Conservation (phyloP, 2,888 invertebrate genomes). For the Ctena decussata region DNA sequence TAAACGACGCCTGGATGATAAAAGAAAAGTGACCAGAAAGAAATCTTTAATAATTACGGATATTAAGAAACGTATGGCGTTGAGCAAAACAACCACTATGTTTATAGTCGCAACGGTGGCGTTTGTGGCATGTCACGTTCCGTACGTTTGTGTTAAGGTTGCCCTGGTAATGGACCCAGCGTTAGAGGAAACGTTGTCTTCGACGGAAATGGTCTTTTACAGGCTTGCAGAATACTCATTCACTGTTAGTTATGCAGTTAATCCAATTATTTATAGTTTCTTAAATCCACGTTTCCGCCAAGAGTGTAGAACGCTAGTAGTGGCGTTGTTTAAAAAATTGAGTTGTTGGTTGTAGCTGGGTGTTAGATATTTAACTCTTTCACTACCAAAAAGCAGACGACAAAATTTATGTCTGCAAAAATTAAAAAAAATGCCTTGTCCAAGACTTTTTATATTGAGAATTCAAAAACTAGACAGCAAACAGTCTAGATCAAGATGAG, state of each 20-base stretch:
- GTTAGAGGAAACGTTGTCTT: slow-evolving; percentile 14
- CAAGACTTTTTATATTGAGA: no score
- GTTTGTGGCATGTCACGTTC: slow-evolving; percentile 56
- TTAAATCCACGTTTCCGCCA: slow-evolving; percentile 56
- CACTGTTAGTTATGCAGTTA: slow-evolving; percentile 54
- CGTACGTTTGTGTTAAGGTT: slow-evolving; percentile 50
- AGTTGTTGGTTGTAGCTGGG: background rate
- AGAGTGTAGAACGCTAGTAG: slow-evolving; percentile 39
- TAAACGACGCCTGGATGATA: background rate
- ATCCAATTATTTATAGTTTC: slow-evolving; percentile 64
- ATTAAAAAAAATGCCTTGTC: no score
- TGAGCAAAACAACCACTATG: slow-evolving; percentile 62
- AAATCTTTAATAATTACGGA: slow-evolving; percentile 13
- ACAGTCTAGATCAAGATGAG: no score
- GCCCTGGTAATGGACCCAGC: slow-evolving; percentile 26
- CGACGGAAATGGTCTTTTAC: slow-evolving; percentile 27
- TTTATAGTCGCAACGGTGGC: slow-evolving; percentile 61
- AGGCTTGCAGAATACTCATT: slow-evolving; percentile 51
- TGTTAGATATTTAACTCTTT: no score
- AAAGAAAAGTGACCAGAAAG: background rate
- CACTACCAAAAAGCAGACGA: no score
- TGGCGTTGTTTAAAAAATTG: background rate
- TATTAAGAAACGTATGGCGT: slow-evolving; percentile 34
- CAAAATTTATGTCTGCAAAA: no score
- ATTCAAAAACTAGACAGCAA: no score